These are phyloP conservation scores for Drosophila prostipennis DNA, from an alignment of 2,888 invertebrate species.

Conservation along the genomic window DNA sequence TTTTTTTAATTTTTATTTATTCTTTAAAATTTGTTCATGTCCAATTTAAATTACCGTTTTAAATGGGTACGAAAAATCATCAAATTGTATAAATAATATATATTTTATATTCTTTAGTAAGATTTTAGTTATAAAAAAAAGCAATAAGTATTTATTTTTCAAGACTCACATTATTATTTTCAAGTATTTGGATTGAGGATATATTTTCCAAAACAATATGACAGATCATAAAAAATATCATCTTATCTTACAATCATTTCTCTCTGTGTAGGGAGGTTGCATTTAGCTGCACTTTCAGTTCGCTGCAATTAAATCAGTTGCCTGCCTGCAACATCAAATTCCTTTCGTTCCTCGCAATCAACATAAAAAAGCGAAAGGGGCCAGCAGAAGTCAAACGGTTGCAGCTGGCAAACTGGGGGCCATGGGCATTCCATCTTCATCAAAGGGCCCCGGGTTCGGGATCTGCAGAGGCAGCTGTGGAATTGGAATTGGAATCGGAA, in stretches of 20 bases:
- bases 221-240: no score
- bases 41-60: no score
- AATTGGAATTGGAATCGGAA: conserved; percentile 45
- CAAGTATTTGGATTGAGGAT: no score
- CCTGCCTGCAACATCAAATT: conserved; percentile 41
- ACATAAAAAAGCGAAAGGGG: conserved; percentile 56
- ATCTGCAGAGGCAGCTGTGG: conserved; percentile 43
- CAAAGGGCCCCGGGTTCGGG: conserved; percentile 56
- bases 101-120: no score
- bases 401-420: conserved; percentile 60
- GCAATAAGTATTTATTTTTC: no score
- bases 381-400: conserved; percentile 71
- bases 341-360: conserved; percentile 60
- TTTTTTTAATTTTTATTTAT: no score
- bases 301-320: conserved; percentile 66
- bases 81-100: no score
- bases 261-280: conserved; percentile 5
- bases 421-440: conserved; percentile 71
- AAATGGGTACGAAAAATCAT: no score
- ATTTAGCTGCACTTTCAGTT: conserved; percentile 48
- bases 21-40: no score
- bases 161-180: no score
- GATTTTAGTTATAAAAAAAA: no score
- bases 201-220: no score
- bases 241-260: neutral